Evolutionary conservation across 2,113 vertebrate species (phyloP), one percentile per base, ranked within the genome.

Genomic region (Ranitomeya variabilis): DNA sequence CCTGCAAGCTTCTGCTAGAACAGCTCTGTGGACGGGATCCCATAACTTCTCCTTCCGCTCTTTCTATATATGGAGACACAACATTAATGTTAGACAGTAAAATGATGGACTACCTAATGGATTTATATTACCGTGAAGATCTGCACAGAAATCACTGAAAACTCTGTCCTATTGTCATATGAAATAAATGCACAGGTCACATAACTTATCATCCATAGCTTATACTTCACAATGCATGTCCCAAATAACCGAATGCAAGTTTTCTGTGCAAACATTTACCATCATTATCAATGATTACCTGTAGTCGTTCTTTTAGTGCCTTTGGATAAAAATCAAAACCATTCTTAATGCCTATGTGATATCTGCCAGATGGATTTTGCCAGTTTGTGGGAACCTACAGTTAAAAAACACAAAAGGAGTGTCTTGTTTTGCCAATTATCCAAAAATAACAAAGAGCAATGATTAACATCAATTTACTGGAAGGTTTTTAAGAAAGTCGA

Each of bases 251-350:
- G 7, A 66, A n/a, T 7, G 19, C 12, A 45, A 45, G 31, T 51
- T 7, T 3, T 18, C 31, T 18, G 7, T 19, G 71, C 37, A 76
- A 4, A 19, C 9, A 21, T 21, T 74, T 18, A 31, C 37, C 73
- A 52, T 45, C 3, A 19, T 31, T 15, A n/a, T 23, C 19, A 26
- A 2, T 0, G 11, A 69, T 94, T 94, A 99, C 98, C 97, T 99
- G 98, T 92, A 99, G 97, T 91, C 98, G 97, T 91, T 99, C 98
- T 92, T 97, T 98, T 19, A 99, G 96, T 90, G 96, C 97, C 94
- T 99, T 99, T 84, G 98, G 98, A 91, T 99, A 99, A 91, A 99
- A 98, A 91, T 99, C 98, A 69, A 97, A 99, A 19, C 97, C 98
- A 92, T 99, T 99, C 96, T 99, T 99, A 92, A 99, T 95, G 93